phyloP scores from a whole-genome alignment of 2,113 vertebrate genomes.

The Grantiella picta region DNA sequence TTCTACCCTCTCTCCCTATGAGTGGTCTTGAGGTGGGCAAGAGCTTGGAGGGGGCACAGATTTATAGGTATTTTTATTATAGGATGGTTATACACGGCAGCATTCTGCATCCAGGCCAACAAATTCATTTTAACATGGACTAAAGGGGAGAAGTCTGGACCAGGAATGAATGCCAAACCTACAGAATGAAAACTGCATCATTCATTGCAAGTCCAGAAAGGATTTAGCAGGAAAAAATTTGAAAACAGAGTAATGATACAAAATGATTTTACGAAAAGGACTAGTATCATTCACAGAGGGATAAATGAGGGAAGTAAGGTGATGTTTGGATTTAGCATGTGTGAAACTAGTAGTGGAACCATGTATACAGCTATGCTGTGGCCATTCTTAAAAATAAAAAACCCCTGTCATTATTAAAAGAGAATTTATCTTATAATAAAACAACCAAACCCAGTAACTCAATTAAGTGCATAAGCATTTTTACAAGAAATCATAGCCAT shows the following conservation, averaged over 20 bases:
- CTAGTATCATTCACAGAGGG: background rate
- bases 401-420: background rate
- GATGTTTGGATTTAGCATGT: background rate
- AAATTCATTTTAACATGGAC: background rate
- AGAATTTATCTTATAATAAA: background rate
- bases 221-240: background rate
- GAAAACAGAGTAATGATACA: background rate
- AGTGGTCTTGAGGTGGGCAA: background rate
- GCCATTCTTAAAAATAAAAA: background rate
- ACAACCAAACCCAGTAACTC: rapidly evolving
- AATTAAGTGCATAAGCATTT: background rate
- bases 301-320: background rate
- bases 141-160: background rate
- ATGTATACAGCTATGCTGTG: background rate
- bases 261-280: background rate
- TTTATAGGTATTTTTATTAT: background rate
- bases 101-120: background rate
- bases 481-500: background rate
- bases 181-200: background rate
- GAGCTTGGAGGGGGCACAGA: background rate
- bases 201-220: background rate
- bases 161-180: background rate
- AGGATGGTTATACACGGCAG: background rate
- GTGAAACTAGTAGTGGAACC: background rate
- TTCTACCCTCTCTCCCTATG: rapidly evolving